phyloP scores from a whole-genome alignment of 37 sponge, comb jelly and placozoan genomes.

The Chondrosia reniformis region DNA sequence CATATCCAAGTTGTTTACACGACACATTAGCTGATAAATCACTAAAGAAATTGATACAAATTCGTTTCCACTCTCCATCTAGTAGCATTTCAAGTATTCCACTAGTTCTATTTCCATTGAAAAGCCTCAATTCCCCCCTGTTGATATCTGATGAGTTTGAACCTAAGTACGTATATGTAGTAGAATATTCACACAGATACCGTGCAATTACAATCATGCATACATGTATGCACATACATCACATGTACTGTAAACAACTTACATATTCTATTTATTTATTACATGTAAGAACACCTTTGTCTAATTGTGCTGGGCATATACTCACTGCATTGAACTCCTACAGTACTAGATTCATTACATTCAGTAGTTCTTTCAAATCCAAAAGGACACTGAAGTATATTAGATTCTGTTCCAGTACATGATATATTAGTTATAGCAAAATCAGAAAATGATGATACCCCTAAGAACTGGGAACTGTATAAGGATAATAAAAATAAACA shows the following conservation, averaged over 20 bases:
- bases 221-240: too few relatives aligned
- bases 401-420: not conserved
- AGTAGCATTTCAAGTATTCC: slow-evolving; percentile 1
- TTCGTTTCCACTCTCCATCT: slow-evolving; percentile 3
- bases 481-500: too few relatives aligned
- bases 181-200: too few relatives aligned
- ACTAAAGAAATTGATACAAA: not conserved
- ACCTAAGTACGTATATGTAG: too few relatives aligned
- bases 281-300: too few relatives aligned
- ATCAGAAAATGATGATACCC: too few relatives aligned
- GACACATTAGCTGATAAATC: not conserved
- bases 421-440: not conserved
- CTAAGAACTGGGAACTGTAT: too few relatives aligned
- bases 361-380: not conserved
- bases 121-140: not conserved
- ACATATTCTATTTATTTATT: too few relatives aligned
- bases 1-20: slow-evolving; percentile 7
- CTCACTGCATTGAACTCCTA: slow-evolving; percentile 2
- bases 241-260: too few relatives aligned
- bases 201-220: too few relatives aligned
- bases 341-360: not conserved
- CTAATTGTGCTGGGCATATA: not conserved
- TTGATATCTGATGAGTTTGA: not conserved
- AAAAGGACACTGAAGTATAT: not conserved
- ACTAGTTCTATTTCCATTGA: slow-evolving; percentile 1